phyloP scores from a whole-genome alignment of 2,888 invertebrate species.

The Ophion ventricosus region DNA sequence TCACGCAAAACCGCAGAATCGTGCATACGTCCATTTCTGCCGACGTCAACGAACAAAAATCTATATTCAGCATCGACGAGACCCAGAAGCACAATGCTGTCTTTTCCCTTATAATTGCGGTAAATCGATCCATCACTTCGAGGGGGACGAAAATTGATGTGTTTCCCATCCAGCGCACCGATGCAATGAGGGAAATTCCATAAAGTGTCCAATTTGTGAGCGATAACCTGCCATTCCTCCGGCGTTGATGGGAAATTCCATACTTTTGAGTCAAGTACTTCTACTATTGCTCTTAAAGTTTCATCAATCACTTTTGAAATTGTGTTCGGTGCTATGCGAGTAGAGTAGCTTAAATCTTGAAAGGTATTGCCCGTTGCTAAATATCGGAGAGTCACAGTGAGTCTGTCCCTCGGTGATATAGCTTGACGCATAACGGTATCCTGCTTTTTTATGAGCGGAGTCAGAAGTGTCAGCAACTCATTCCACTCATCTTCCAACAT shows the following conservation, averaged over 20 bases:
- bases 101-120: conserved; percentile 16
- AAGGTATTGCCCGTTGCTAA: conserved; percentile 30
- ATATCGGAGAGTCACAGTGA: conserved; percentile 21
- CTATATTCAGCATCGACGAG: neutral
- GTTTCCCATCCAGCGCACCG: conserved; percentile 26
- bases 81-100: conserved; percentile 11
- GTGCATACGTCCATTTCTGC: too few relatives aligned
- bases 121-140: conserved; percentile 26
- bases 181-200: conserved; percentile 34
- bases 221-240: conserved; percentile 25
- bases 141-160: conserved; percentile 25
- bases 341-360: conserved; percentile 22
- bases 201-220: conserved; percentile 28
- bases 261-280: conserved; percentile 20
- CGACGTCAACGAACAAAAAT: too few relatives aligned
- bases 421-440: conserved; percentile 29
- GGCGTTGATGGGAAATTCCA: conserved; percentile 34
- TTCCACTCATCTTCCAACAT: conserved; percentile 14
- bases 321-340: conserved; percentile 25
- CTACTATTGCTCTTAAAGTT: conserved; percentile 8
- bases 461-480: conserved; percentile 20
- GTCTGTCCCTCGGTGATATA: conserved; percentile 21
- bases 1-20: too few relatives aligned
- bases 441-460: conserved; percentile 6
- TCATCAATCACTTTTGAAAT: conserved; percentile 18